Percentiles rank a stretch among this genome's conserved stretches.
phyloP scores from a whole-genome alignment of 2,113 vertebrate species.

The Boulengeromyrus knoepffleri region DNA sequence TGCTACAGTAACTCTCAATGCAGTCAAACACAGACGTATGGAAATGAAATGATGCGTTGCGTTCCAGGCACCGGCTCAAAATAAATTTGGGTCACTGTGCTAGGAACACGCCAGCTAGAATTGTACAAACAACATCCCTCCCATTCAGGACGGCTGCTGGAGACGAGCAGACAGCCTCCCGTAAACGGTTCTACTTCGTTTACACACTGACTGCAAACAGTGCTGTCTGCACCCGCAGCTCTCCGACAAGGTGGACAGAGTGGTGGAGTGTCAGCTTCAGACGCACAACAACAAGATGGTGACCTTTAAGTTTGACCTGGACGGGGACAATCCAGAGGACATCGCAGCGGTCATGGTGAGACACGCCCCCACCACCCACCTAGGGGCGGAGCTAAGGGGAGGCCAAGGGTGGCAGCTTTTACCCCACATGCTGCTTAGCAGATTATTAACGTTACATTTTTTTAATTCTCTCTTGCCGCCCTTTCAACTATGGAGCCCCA shows the following conservation, averaged over 20 bases:
- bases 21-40: background rate
- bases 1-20: background rate
- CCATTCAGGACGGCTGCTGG: background rate
- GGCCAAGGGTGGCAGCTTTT: background rate
- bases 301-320: slow-evolving; percentile 95
- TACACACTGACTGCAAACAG: background rate
- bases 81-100: background rate
- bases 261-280: slow-evolving; percentile 96
- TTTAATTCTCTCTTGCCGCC: background rate
- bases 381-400: background rate
- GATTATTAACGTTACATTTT: background rate
- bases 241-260: slow-evolving; percentile 87
- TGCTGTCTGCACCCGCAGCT: slow-evolving; percentile 59
- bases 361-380: background rate
- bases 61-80: background rate
- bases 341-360: slow-evolving; percentile 91
- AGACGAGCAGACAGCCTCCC: background rate
- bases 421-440: background rate
- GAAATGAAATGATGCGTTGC: background rate
- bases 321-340: slow-evolving; percentile 92
- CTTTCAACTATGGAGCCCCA: background rate
- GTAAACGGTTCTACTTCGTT: background rate
- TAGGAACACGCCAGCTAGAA: background rate
- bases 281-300: slow-evolving; percentile 99
- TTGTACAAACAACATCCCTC: background rate